A percentile compares a stretch with the other conserved stretches of the same genome.
These are phyloP conservation scores for Pomacea maculata DNA, from an alignment of 1,140 invertebrate species.

Conservation along the genomic window DNA sequence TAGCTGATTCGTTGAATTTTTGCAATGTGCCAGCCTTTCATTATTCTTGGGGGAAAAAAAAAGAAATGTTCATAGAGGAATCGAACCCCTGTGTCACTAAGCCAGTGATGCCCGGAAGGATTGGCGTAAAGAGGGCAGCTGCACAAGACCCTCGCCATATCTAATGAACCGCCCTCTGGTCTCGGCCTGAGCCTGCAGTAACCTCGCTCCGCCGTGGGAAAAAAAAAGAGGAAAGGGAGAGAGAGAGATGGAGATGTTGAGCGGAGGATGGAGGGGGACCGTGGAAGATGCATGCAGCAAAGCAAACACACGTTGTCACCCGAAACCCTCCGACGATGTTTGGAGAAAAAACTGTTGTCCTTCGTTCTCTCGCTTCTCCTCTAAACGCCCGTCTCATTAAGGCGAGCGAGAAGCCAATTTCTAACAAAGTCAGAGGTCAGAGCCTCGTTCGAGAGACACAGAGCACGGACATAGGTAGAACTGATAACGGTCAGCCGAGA, in stretches of 20 bases:
- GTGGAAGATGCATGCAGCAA: neutral
- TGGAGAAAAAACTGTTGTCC: conserved; percentile 19
- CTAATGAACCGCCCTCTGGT: too few species aligned
- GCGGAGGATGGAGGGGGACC: neutral
- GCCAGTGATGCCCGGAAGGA: neutral
- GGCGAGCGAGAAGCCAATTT: neutral
- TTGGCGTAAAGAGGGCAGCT: neutral
- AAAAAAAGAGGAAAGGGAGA: neutral
- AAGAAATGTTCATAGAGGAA: neutral
- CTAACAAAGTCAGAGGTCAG: neutral
- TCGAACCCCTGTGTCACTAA: neutral
- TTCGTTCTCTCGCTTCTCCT: neutral
- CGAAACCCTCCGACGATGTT: conserved; percentile 11
- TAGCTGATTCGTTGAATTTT: too few species aligned
- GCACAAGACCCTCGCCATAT: neutral
- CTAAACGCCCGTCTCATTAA: neutral
- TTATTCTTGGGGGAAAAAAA: too few species aligned
- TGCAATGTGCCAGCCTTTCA: too few species aligned
- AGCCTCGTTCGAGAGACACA: too few species aligned
- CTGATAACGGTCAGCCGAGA: too few species aligned
- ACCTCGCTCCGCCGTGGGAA: neutral
- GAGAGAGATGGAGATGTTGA: neutral
- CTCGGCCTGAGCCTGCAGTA: neutral
- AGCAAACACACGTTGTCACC: conserved; percentile 9
- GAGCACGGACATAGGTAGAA: too few species aligned